Base-by-base conservation (phyloP, 2,888 invertebrate genomes). In the Polymixis flavicincta region DNA sequence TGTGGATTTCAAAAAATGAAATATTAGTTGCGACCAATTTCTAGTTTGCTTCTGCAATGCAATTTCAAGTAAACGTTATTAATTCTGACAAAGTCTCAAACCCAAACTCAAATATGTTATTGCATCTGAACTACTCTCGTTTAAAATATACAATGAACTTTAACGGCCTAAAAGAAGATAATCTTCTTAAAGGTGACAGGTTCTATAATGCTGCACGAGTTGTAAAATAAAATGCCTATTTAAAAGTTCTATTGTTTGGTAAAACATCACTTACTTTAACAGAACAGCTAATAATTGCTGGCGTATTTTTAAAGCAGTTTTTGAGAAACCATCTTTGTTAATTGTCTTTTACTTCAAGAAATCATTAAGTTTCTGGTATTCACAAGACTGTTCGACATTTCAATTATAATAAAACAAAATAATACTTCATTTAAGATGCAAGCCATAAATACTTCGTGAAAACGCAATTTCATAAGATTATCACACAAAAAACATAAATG, bases 221-320 rank as follows among this genome's bases (percentile, higher is more conserved):
- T 78, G 61, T 48, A 60, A 73, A 72, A 74, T 77, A n/a, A 25
- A 60, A 64, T 28, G 11, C 42, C 22, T 28, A 50, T 52, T 70
- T 72, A 61, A 79, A 71, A 76, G 57, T 22, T 59, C 65, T 54
- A 80, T 80, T 83, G 84, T 86, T 72, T 76, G 54, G 57, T 28
- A 57, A 67, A 76, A 76, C 63, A 70, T 28, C 32, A 60, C 14
- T 74, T 59, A 70, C 13, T 66, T 69, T 42, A 50, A 71, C 61
- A 75, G 65, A 42, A 57, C 64, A 50, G 48, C n/a, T 75, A 76
- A 85, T 75, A 76, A 85, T 72, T 63, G 14, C 28, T 19, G 32
- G 65, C n/a, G 72, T 65, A 50, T 42, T 72, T 66, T 68, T 61
- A 65, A 42, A 59, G 52, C 63, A 28, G 17, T 79, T 74, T 82